These are phyloP conservation scores for Pseudococcus jackbeardsleyi DNA, from an alignment of 2,888 invertebrate genomes.

Conservation along the genomic window DNA sequence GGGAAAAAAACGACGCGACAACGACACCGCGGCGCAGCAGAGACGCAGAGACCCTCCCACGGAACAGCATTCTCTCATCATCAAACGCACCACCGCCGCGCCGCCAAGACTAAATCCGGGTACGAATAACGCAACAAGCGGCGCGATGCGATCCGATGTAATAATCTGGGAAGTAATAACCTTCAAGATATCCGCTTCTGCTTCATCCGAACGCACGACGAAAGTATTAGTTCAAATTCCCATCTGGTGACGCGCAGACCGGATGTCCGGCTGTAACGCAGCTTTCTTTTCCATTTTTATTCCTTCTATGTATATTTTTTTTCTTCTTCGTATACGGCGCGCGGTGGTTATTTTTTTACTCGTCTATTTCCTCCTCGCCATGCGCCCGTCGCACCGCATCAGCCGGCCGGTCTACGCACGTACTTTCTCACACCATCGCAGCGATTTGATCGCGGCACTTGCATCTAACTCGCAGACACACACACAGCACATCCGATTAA, in stretches of 20 bases:
- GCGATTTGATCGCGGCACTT: not conserved
- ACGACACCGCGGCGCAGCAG: not conserved
- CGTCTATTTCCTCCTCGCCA: not conserved
- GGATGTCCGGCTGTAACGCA: constrained; percentile 61
- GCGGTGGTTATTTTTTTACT: constrained; percentile 13
- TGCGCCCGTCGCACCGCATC: not conserved
- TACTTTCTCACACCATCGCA: constrained; percentile 52
- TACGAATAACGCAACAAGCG: constrained; percentile 3
- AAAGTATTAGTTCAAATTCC: constrained; percentile 39
- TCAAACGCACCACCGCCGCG: not conserved
- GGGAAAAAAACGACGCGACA: not conserved
- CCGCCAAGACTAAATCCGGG: constrained; percentile 4
- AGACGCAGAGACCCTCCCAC: constrained; percentile 17
- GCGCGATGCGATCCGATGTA: not conserved
- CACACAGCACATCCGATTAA: constrained; percentile 57
- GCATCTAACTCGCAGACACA: not conserved
- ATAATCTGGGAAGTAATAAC: constrained; percentile 45
- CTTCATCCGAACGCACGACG: not conserved
- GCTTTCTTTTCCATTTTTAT: constrained; percentile 57
- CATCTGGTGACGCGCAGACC: constrained; percentile 54
- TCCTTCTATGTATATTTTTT: constrained; percentile 11
- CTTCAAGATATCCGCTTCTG: constrained; percentile 45
- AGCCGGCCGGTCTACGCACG: not conserved
- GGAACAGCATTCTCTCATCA: constrained; percentile 7
- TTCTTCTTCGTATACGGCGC: not conserved